These are phyloP conservation scores for Tridacna gigas DNA, from an alignment of 2,888 invertebrate species.

Conservation along the genomic window DNA sequence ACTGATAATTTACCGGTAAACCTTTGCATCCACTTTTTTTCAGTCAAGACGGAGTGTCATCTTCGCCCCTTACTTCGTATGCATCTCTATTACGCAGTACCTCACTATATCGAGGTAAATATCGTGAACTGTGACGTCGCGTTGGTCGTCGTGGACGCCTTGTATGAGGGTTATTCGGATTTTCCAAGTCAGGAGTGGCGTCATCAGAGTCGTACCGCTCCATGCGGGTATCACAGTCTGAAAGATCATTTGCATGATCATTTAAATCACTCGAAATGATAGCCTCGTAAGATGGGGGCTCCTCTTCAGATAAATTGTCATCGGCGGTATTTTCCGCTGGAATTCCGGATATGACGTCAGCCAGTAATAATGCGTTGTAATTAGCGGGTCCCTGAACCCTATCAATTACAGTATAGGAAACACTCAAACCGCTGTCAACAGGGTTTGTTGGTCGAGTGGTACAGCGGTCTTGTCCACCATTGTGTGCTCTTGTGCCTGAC, in stretches of 20 bases:
- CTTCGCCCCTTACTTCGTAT: constrained; percentile 16
- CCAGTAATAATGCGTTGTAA: background rate
- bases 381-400: background rate
- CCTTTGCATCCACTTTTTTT: background rate
- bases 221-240: background rate
- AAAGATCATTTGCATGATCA: constrained; percentile 5
- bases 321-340: background rate
- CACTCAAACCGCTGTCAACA: background rate
- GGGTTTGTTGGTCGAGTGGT: background rate
- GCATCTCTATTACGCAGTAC: constrained; percentile 9
- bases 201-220: background rate
- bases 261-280: constrained; percentile 11
- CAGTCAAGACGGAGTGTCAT: background rate
- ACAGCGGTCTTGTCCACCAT: background rate
- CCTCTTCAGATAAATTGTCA: background rate
- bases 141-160: constrained; percentile 5
- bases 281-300: constrained; percentile 7
- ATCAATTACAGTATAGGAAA: background rate
- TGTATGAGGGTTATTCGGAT: background rate
- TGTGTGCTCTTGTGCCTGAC: too few relatives aligned
- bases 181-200: background rate
- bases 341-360: background rate
- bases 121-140: constrained; percentile 18
- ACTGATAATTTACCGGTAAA: background rate
- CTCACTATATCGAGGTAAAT: constrained; percentile 22